Conservation (phyloP, 2,113 vertebrate genomes). For the Calypte anna region DNA sequence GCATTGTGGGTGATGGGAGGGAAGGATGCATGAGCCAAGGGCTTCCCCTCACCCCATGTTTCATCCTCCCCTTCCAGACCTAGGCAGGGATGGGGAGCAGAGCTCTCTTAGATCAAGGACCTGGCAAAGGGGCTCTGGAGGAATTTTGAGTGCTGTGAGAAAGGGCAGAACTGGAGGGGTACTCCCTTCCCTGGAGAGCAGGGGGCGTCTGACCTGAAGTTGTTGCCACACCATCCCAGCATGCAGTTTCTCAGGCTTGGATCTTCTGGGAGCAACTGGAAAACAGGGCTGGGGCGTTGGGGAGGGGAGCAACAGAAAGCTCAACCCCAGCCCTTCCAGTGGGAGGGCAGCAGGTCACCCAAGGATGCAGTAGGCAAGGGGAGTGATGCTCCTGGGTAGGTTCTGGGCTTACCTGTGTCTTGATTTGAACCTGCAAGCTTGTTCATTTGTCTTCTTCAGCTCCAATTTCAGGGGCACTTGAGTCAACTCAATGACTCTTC, state of each 20-base stretch:
- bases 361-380: background rate
- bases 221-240: background rate
- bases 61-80: background rate
- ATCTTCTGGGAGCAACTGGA: background rate
- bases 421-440: background rate
- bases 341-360: background rate
- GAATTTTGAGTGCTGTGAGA: background rate
- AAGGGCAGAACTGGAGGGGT: background rate
- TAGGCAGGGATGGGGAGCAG: background rate
- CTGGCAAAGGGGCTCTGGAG: background rate
- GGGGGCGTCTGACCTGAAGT: background rate
- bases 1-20: background rate
- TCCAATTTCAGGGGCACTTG: background rate
- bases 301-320: background rate
- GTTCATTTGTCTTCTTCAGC: background rate
- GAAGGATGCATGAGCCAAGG: background rate
- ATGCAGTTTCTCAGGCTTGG: background rate
- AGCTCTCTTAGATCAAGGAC: no score
- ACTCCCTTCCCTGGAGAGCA: background rate
- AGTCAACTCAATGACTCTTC: background rate
- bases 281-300: accelerated
- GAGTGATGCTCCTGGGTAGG: background rate
- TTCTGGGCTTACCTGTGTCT: background rate
- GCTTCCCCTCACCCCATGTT: background rate
- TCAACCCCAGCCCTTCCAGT: background rate